These are phyloP conservation scores for Vulpes vulpes DNA, from an alignment of 2,113 vertebrate species.

Conservation along the genomic window DNA sequence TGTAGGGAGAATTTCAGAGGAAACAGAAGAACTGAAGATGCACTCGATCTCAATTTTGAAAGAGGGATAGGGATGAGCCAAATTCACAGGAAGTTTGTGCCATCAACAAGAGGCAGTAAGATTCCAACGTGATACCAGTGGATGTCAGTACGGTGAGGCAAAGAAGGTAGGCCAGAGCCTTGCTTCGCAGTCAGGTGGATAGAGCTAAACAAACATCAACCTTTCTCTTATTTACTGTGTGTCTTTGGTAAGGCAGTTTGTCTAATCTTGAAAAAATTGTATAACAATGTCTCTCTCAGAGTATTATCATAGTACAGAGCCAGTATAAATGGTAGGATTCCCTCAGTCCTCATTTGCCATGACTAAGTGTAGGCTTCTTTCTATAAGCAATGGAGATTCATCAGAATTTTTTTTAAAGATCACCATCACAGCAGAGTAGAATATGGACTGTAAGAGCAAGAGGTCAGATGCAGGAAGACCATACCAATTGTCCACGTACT, in stretches of 20 bases:
- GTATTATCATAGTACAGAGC: neutral
- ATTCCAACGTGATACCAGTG: no score
- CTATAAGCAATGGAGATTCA: neutral
- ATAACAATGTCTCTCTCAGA: neutral
- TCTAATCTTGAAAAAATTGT: neutral
- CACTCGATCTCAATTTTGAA: neutral
- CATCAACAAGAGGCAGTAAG: neutral
- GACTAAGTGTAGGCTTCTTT: neutral
- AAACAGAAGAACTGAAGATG: neutral
- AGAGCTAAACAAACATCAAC: neutral
- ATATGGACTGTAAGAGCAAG: neutral
- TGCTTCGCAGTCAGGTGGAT: neutral
- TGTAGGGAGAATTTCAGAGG: neutral
- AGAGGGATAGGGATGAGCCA: neutral
- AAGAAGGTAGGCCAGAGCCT: neutral
- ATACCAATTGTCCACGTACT: neutral
- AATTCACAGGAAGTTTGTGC: neutral
- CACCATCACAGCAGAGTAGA: rapidly evolving
- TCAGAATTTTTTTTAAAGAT: neutral
- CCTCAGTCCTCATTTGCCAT: neutral
- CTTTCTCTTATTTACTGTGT: neutral
- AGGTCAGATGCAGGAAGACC: neutral
- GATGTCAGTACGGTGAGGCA: neutral
- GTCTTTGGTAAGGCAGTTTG: neutral
- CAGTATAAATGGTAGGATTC: neutral